Evolutionary conservation across 92 coral and sea anemone species (phyloP), one percentile per base, ranked within the genome.

Genomic region (Metridium senile): DNA sequence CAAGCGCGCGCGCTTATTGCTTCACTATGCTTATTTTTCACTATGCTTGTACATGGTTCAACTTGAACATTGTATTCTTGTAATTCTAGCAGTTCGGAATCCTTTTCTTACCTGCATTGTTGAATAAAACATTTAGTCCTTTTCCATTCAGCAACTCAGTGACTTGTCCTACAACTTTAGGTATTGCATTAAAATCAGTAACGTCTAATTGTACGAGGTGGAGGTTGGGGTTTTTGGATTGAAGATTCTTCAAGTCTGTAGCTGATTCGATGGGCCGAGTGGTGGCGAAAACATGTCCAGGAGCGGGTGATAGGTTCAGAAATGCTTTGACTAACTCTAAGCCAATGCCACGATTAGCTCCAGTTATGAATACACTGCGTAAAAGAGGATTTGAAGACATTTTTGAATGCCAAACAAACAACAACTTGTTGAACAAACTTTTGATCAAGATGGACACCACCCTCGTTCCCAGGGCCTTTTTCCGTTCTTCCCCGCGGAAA

Each of bases 341-440:
- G n/a, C 97, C 97, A 54, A 92, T 71, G 27, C 97, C 97, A 30
- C 97, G 97, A 79, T 88, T 86, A 34, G 83, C 62, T 21, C 97
- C 97, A n/a, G 91, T 89, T 1, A 92, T 92, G 32, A 92, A 72
- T 9, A 92, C 86, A 58, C 91, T 74, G 22, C 33, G 64, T 67
- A 72, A 74, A 25, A 34, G 70, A 30, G 68, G 71, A 47, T 61
- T n/a, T 39, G 74, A 19, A 26, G 65, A 59, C 49, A 39, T 39
- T 39, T 39, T 39, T 39, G 13, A 13, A 39, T 4, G 13, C 49
- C 6, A 39, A 39, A 39, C 49, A 39, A 39, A 13, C 49, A 4
- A 39, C n/a, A n/a, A n/a, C n/a, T n/a, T n/a, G n/a, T n/a, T n/a
- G n/a, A n/a, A n/a, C n/a, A n/a, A n/a, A n/a, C n/a, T n/a, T n/a